Evolutionary conservation across 2,113 vertebrate genomes (phyloP).

Genomic region (Anoura caudifer): DNA sequence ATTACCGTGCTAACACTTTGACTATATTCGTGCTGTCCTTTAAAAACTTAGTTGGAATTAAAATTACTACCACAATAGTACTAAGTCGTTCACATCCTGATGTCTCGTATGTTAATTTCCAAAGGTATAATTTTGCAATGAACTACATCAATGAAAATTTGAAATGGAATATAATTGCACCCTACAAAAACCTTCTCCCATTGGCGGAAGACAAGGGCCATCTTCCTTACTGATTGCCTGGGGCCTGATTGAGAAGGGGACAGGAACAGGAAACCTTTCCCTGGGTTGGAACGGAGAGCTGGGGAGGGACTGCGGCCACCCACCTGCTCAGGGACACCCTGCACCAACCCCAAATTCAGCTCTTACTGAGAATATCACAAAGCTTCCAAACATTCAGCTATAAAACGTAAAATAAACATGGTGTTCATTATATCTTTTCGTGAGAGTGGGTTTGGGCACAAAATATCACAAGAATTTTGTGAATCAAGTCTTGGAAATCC

Average conservation of each 20-base stretch:
- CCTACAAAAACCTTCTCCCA: not conserved
- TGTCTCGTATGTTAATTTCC: not conserved
- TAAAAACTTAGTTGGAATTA: not conserved
- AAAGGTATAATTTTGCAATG: conserved; percentile 1
- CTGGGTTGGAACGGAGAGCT: not conserved
- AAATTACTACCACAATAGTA: not conserved
- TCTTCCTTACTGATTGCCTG: not conserved
- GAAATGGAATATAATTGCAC: not conserved
- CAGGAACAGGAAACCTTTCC: not conserved
- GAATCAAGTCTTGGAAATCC: not conserved
- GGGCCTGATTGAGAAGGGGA: not conserved
- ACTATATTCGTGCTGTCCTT: not conserved
- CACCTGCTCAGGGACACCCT: rapidly evolving
- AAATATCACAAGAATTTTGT: not conserved
- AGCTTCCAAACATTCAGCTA: not conserved
- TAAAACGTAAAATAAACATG: not conserved
- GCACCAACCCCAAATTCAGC: not conserved
- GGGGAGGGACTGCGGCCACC: rapidly evolving
- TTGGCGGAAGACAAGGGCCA: not conserved
- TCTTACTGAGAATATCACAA: not conserved
- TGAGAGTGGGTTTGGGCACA: not conserved
- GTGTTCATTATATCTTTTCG: not conserved
- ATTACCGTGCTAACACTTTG: not conserved
- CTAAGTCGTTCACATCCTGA: not conserved
- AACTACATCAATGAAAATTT: not conserved